Conservation (phyloP, 1,140 invertebrate species). For the Periplaneta americana region DNA sequence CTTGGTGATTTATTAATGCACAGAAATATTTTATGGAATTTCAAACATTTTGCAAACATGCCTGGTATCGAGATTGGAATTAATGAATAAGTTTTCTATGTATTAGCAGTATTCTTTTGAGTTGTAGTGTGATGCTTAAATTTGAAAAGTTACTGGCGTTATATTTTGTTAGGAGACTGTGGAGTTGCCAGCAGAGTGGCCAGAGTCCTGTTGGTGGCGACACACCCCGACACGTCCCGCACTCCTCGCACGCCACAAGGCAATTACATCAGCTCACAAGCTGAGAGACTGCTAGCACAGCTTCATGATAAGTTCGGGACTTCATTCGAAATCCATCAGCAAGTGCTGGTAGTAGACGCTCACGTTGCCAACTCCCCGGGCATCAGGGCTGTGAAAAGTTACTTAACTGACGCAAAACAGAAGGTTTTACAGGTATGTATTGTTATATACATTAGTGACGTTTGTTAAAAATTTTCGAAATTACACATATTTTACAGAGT, state of each 20-base stretch:
- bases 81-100: no score
- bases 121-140: no score
- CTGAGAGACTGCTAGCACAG: conserved; percentile 46
- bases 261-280: conserved; percentile 51
- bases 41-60: no score
- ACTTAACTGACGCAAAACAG: conserved; percentile 42
- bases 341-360: conserved; percentile 51
- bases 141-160: no score
- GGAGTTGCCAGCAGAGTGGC: conserved; percentile 45
- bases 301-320: conserved; percentile 42
- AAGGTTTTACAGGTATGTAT: conserved; percentile 41
- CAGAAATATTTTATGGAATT: no score
- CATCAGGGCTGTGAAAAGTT: conserved; percentile 49
- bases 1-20: no score
- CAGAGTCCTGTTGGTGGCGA: conserved; percentile 56
- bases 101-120: no score
- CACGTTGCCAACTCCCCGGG: conserved; percentile 50
- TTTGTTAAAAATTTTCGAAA: no score
- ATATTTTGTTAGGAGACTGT: conserved; percentile 40
- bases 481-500: no score
- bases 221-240: conserved; percentile 53
- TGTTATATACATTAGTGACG: no score
- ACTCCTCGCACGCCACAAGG: conserved; percentile 47
- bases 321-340: conserved; percentile 49
- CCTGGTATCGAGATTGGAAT: no score